A percentile compares a stretch with the other conserved stretches of the same genome.
phyloP scores from a whole-genome alignment of 2,113 vertebrate genomes.

The Todiramphus saurophagus region DNA sequence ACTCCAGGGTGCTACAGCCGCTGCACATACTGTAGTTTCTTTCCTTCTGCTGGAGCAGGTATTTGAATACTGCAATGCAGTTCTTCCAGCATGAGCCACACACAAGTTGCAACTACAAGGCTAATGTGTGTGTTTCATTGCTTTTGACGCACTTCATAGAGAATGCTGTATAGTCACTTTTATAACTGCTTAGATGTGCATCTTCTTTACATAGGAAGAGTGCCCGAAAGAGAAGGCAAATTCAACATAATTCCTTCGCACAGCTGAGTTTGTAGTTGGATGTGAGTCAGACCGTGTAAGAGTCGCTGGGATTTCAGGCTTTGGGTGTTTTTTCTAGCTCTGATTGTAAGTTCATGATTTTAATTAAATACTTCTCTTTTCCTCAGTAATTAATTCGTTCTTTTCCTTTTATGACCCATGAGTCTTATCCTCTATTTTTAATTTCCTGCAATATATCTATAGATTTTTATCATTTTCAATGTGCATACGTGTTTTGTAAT shows the following conservation, averaged over 20 bases:
- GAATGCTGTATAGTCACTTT: neutral
- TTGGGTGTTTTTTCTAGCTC: neutral
- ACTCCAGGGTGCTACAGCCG: neutral
- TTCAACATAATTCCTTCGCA: neutral
- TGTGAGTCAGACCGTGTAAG: neutral
- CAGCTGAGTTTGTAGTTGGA: slow-evolving; percentile 1
- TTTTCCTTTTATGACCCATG: neutral
- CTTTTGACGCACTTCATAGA: neutral
- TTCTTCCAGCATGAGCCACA: neutral
- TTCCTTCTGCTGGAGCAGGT: neutral
- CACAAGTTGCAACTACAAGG: neutral
- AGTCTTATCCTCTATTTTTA: neutral
- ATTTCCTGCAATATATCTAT: neutral
- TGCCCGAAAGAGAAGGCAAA: neutral
- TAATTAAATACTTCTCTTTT: slow-evolving; percentile 5
- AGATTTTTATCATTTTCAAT: neutral
- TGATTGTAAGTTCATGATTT: neutral
- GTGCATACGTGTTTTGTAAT: neutral
- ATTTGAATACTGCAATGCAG: neutral
- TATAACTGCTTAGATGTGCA: neutral
- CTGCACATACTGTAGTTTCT: fast-evolving
- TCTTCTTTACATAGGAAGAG: neutral
- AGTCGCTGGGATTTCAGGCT: neutral
- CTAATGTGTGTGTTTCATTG: neutral
- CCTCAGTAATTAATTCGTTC: neutral